Evolutionary conservation across 2,113 vertebrate genomes (phyloP).

Genomic region (Phaethon lepturus): DNA sequence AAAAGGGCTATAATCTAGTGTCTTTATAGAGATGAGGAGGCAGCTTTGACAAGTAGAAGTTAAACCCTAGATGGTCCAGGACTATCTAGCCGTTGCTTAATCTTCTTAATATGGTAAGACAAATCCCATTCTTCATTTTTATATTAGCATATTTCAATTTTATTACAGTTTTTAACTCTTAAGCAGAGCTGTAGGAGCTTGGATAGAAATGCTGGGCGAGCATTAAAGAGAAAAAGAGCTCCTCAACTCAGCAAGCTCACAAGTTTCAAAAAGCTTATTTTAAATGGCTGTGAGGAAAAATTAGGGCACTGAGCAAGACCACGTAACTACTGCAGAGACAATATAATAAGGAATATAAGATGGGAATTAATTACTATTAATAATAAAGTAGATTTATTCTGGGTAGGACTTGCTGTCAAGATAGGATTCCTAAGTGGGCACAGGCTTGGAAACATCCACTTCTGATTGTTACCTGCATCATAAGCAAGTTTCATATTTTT

Average conservation of each 20-base stretch:
- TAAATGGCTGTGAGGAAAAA: constrained; percentile 62
- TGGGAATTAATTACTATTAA: constrained; percentile 63
- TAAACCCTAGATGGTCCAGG: constrained; percentile 66
- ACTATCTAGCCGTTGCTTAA: constrained; percentile 68
- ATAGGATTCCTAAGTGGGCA: not conserved
- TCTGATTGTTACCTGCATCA: not conserved
- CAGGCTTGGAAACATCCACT: not conserved
- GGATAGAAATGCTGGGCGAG: constrained; percentile 52
- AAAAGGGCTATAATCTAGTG: constrained; percentile 51
- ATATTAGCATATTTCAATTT: constrained; percentile 77
- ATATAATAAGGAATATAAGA: constrained; percentile 44
- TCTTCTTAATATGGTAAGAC: constrained; percentile 77
- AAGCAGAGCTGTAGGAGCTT: constrained; percentile 27
- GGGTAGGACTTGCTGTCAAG: not conserved
- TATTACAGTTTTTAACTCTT: constrained; percentile 75
- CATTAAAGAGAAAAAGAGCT: constrained; percentile 17
- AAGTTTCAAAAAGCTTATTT: constrained; percentile 42
- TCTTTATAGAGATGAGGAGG: constrained; percentile 63
- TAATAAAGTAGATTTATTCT: constrained; percentile 34
- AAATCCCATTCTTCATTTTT: constrained; percentile 81
- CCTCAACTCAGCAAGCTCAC: constrained; percentile 9
- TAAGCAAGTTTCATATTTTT: not conserved
- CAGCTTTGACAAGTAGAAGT: constrained; percentile 69
- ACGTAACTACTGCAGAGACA: constrained; percentile 35
- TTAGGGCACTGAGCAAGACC: constrained; percentile 46